phyloP scores from a whole-genome alignment of 64 coral and sea anemone species.

The Dendronephthya gigantea region DNA sequence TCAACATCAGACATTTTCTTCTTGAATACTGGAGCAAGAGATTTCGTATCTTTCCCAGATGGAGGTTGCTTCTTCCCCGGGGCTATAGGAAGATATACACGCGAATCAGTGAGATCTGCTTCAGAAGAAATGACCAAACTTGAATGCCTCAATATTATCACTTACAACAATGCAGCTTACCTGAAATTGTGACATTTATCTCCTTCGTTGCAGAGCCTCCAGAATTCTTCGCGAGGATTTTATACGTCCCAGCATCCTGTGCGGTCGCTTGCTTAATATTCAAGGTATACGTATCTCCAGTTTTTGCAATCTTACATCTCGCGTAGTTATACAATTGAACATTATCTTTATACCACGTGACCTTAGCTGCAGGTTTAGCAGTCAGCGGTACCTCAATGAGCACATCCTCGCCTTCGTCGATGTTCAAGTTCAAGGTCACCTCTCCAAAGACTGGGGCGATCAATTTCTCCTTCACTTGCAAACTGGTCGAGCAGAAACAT shows the following conservation, averaged over 20 bases:
- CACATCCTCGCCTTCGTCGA: background rate
- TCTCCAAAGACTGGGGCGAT: background rate
- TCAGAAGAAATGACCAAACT: no score
- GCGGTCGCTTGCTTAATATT: background rate
- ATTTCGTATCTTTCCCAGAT: background rate
- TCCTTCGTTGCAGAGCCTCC: background rate
- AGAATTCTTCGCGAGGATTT: background rate
- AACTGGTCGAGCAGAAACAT: background rate
- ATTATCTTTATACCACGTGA: background rate
- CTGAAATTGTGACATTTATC: background rate
- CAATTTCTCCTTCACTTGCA: background rate
- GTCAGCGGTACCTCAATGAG: background rate
- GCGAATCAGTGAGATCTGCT: background rate
- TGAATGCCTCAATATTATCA: no score
- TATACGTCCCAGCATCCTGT: conserved; percentile 13
- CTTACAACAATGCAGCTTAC: background rate
- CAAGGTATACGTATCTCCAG: background rate
- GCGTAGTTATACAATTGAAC: background rate
- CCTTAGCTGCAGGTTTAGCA: background rate
- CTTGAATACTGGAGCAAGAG: background rate
- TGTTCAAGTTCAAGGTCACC: background rate
- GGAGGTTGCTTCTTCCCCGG: background rate
- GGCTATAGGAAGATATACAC: background rate
- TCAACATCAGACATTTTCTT: conserved; percentile 6
- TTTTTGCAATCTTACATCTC: background rate